These are phyloP conservation scores for Drosophila greeni DNA, from an alignment of 2,888 invertebrate species.

Conservation along the genomic window DNA sequence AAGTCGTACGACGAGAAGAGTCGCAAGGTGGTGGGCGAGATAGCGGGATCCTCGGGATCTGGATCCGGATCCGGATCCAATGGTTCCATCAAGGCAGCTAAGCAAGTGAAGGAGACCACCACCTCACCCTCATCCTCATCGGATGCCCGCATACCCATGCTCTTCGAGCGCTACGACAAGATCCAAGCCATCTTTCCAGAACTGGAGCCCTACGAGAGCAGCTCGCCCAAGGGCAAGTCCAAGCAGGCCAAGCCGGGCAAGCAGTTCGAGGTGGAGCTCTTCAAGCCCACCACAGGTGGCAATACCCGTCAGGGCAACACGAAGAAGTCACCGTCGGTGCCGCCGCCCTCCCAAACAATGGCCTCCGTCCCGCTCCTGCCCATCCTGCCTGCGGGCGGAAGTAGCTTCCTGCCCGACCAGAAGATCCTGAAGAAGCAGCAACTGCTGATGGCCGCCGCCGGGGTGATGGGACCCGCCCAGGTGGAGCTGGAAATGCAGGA, in stretches of 20 bases:
- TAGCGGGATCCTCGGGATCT: slow-evolving; percentile 30
- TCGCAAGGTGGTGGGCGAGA: slow-evolving; percentile 72
- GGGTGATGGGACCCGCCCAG: slow-evolving; percentile 49
- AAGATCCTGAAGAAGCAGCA: slow-evolving; percentile 74
- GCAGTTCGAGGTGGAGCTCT: slow-evolving; percentile 61
- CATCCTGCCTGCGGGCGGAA: slow-evolving; percentile 57
- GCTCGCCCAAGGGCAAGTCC: slow-evolving; percentile 41
- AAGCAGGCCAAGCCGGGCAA: slow-evolving; percentile 64
- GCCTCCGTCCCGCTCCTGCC: slow-evolving; percentile 48
- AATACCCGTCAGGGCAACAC: slow-evolving; percentile 77
- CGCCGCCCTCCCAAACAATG: slow-evolving; percentile 57
- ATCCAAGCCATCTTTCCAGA: slow-evolving; percentile 89
- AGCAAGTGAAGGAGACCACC: slow-evolving; percentile 77
- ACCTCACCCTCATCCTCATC: slow-evolving; percentile 21
- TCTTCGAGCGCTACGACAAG: slow-evolving; percentile 87
- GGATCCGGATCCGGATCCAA: slow-evolving; percentile 12
- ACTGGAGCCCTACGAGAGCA: slow-evolving; percentile 80
- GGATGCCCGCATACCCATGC: slow-evolving; percentile 83
- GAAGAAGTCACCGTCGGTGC: slow-evolving; percentile 75
- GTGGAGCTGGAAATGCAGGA: slow-evolving; percentile 35
- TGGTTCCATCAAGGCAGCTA: slow-evolving; percentile 75
- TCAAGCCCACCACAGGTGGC: slow-evolving; percentile 51
- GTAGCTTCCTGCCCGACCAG: slow-evolving; percentile 73
- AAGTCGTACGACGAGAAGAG: slow-evolving; percentile 64
- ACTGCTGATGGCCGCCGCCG: slow-evolving; percentile 70